Evolutionary conservation across 1,140 invertebrate species (phyloP), one percentile per base, ranked within the genome.

Genomic region (Monomorium pharaonis): DNA sequence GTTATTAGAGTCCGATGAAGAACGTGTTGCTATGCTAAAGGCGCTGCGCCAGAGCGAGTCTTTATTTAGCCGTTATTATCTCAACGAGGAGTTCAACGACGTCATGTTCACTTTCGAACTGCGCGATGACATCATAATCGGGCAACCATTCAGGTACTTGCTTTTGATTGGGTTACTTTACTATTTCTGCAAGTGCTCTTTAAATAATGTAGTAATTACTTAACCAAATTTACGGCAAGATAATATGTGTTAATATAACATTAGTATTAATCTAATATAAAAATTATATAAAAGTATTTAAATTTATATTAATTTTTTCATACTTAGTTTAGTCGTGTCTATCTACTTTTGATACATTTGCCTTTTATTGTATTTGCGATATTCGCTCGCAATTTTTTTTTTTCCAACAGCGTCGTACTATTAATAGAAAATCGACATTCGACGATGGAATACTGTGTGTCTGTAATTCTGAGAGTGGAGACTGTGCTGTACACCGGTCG

Each of bases 81-180:
- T 98, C 0, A 99, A 99, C 90, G 98, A 98, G 86, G 97, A 97
- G 42, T 98, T 98, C 92, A 98, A 98, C 92, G 98, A 98, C 70
- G 96, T 99, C 58, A 95, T 96, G 81, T 99, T 99, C 91, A 97
- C 98, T 87, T 98, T 99, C 92, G 96, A 98, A 89, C 95, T 98
- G 0, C 95, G 96, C 85, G 98, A 98, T 91, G 97, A 98, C 90
- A 98, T 98, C 69, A 96, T 98, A 86, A 98, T 99, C 90, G 98
- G 98, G 2, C 96, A 98, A 93, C 96, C 97, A 37, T 98, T 99
- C 88, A 97, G 90, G 97, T 98, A 95, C 90, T 93, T 91, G 54
- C 2, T 47, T 74, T 74, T 51, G 6, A 54, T 51, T 37, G 6
- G 37, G 27, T 27, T 30, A 77, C 44, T 37, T 81, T 47, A 58